Evolutionary conservation across 2,113 vertebrate genomes (phyloP).

Genomic region (Zosterops borbonicus): DNA sequence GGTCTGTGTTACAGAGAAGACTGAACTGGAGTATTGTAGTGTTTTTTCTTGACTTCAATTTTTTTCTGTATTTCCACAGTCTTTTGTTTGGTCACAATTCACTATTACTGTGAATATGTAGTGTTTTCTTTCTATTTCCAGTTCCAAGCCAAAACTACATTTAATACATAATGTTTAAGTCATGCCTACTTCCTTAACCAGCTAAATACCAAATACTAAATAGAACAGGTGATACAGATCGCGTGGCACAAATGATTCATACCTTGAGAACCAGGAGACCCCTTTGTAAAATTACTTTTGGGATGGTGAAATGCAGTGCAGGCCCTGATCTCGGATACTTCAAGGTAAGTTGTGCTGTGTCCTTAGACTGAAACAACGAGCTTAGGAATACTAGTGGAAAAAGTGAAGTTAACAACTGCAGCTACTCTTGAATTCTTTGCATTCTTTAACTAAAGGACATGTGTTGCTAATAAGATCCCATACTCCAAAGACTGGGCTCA

Average conservation of each 20-base stretch:
- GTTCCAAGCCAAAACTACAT: background rate
- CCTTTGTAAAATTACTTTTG: background rate
- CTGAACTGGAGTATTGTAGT: background rate
- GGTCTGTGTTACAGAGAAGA: background rate
- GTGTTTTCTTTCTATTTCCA: background rate
- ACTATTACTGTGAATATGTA: background rate
- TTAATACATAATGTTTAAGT: background rate
- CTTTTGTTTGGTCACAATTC: background rate
- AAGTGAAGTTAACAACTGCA: background rate
- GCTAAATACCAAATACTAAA: background rate
- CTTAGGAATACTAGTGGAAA: background rate
- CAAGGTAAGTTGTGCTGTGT: background rate
- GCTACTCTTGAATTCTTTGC: background rate
- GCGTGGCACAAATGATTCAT: background rate
- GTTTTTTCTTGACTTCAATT: background rate
- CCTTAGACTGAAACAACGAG: background rate
- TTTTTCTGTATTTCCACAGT: background rate
- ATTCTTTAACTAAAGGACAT: background rate
- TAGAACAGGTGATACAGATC: background rate
- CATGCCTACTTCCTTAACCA: background rate
- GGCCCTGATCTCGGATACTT: background rate
- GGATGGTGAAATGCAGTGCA: background rate
- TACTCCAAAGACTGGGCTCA: background rate
- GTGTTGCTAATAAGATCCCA: background rate
- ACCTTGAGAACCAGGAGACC: background rate